A percentile compares a stretch with the other conserved stretches of the same genome.
Evolutionary conservation across 2,113 vertebrate species (phyloP).

Genomic region (Pandion haliaetus): DNA sequence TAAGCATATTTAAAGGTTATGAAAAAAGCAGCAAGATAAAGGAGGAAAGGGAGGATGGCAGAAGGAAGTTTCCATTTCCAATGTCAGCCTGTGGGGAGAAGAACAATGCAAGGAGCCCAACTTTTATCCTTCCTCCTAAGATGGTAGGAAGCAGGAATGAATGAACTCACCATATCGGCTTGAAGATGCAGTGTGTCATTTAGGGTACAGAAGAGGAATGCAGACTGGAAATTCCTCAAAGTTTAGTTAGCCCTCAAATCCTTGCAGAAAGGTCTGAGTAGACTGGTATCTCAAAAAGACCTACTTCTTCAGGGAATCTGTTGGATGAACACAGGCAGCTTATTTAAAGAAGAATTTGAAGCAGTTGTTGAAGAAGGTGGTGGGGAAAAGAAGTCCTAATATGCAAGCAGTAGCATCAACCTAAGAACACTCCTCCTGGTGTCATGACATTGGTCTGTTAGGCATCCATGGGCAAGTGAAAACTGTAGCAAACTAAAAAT

Average conservation of each 20-base stretch:
- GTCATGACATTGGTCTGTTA: neutral
- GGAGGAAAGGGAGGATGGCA: neutral
- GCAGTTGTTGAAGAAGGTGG: neutral
- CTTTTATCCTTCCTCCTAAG: neutral
- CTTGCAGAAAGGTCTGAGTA: neutral
- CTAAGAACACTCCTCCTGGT: neutral
- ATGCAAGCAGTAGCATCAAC: neutral
- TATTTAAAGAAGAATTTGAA: neutral
- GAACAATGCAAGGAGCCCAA: neutral
- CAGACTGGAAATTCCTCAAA: neutral
- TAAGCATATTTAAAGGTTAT: neutral
- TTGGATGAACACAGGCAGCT: neutral
- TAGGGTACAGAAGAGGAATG: neutral
- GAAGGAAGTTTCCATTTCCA: neutral
- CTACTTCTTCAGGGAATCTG: neutral
- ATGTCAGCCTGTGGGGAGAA: neutral
- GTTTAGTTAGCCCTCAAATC: neutral
- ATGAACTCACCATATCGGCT: neutral
- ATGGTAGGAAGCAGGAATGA: neutral
- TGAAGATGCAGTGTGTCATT: neutral
- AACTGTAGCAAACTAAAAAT: neutral
- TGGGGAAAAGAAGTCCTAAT: neutral
- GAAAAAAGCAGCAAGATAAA: neutral
- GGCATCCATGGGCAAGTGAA: neutral
- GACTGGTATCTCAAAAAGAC: neutral